These are phyloP conservation scores for Ectemnius cavifrons DNA, from an alignment of 2,888 invertebrate genomes.

Conservation along the genomic window DNA sequence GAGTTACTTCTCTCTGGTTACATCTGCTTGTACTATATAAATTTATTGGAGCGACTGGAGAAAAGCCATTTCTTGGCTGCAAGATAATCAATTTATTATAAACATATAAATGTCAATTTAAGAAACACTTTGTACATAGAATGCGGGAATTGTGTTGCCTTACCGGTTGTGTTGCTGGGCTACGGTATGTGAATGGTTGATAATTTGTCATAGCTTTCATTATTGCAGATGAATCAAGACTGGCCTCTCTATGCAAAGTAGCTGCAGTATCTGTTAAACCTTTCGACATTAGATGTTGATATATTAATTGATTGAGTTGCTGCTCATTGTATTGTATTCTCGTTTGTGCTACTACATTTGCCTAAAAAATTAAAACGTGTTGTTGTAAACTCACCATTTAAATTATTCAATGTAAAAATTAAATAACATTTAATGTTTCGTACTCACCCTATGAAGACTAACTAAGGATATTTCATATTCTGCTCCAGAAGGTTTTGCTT, in stretches of 20 bases:
- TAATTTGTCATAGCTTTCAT: slow-evolving; percentile 72
- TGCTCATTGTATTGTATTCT: slow-evolving; percentile 96
- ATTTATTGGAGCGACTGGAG: slow-evolving; percentile 74
- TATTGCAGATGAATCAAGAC: slow-evolving; percentile 81
- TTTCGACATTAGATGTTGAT: slow-evolving; percentile 89
- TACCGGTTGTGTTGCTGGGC: slow-evolving; percentile 66
- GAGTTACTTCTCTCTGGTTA: slow-evolving; percentile 64
- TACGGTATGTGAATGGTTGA: slow-evolving; percentile 74
- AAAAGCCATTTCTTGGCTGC: slow-evolving; percentile 69
- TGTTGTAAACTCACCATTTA: slow-evolving; percentile 2
- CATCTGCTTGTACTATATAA: slow-evolving; percentile 72
- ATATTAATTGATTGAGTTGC: slow-evolving; percentile 94
- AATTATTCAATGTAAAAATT: too few species aligned
- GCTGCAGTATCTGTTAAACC: slow-evolving; percentile 87
- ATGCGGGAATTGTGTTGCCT: too few species aligned
- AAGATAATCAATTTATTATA: neutral
- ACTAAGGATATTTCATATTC: slow-evolving; percentile 92
- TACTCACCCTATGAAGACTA: slow-evolving; percentile 89
- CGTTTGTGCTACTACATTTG: slow-evolving; percentile 97
- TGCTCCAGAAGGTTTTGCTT: slow-evolving; percentile 87
- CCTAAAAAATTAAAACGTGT: slow-evolving; percentile 78
- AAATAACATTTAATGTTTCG: too few species aligned
- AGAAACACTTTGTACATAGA: too few species aligned
- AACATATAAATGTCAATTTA: slow-evolving; percentile 12
- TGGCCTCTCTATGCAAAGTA: slow-evolving; percentile 88